These are phyloP conservation scores for Scolanthus callimorphus DNA, from an alignment of 92 coral and sea anemone species.

Conservation along the genomic window DNA sequence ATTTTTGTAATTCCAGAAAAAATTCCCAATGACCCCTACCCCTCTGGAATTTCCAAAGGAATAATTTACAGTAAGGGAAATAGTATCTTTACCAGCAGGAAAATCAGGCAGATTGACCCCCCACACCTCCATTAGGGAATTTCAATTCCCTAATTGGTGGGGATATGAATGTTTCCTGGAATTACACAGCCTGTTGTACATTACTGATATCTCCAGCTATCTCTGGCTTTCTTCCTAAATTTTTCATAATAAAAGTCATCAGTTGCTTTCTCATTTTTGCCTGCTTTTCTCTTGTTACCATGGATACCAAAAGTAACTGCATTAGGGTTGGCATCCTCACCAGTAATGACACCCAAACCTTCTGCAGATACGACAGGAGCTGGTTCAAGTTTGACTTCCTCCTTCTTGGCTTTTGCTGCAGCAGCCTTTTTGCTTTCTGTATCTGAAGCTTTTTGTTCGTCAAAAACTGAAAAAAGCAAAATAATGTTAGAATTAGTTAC, in stretches of 20 bases:
- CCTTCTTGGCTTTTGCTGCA: conserved; percentile 58
- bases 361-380: conserved; percentile 75
- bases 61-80: no score
- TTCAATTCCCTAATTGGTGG: no score
- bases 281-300: conserved; percentile 54
- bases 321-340: conserved; percentile 25
- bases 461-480: conserved; percentile 53
- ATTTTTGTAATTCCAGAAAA: no score
- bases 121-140: no score
- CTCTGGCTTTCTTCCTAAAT: conserved; percentile 91
- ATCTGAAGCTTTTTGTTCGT: conserved; percentile 77
- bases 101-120: no score
- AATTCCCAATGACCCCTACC: no score
- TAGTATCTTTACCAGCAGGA: no score
- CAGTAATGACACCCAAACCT: conserved; percentile 38
- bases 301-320: conserved; percentile 41
- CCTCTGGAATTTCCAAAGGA: no score
- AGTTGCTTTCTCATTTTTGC: conserved; percentile 81
- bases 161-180: no score
- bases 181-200: no score
- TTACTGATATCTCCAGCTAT: conserved; percentile 97
- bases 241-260: conserved; percentile 98
- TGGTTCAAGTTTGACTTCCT: conserved; percentile 58
- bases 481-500: no score
- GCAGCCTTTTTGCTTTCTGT: conserved; percentile 87